Percentiles rank a stretch among this genome's conserved stretches.
Conservation (phyloP, 2,888 invertebrate genomes). For the Hydriomena furcata region DNA sequence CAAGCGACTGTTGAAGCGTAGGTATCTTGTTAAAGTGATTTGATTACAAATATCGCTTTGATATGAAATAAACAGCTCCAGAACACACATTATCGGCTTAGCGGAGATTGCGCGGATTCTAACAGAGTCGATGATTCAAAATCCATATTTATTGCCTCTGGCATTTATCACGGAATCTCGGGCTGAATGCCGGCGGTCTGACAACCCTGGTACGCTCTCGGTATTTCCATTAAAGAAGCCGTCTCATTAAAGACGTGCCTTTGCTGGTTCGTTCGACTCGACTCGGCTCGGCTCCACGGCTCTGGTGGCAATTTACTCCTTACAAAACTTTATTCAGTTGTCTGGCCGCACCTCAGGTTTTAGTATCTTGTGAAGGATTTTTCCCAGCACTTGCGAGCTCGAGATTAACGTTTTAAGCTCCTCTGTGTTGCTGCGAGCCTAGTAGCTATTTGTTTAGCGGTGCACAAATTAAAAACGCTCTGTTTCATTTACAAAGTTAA, state of each 20-base stretch:
- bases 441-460: neutral
- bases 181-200: constrained; percentile 31
- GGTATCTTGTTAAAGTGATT: constrained; percentile 19
- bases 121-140: constrained; percentile 25
- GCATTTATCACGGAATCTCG: constrained; percentile 28
- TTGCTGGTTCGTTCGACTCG: constrained; percentile 40
- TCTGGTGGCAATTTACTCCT: constrained; percentile 70
- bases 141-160: constrained; percentile 30
- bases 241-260: constrained; percentile 76
- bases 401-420: constrained; percentile 16
- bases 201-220: constrained; percentile 58
- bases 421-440: constrained; percentile 3
- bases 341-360: constrained; percentile 24
- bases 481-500: neutral
- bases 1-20: constrained; percentile 18
- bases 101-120: constrained; percentile 23
- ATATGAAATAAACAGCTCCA: constrained; percentile 14
- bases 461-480: constrained; percentile 6
- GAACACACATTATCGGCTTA: constrained; percentile 19
- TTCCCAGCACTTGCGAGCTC: constrained; percentile 12
- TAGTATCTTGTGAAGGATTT: constrained; percentile 22
- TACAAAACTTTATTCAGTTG: constrained; percentile 74
- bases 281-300: constrained; percentile 13
- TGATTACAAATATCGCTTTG: constrained; percentile 18
- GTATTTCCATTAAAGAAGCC: constrained; percentile 79